A percentile compares a stretch with the other conserved stretches of the same genome.
phyloP scores from a whole-genome alignment of 2,113 vertebrate genomes.

The Coturnix japonica region DNA sequence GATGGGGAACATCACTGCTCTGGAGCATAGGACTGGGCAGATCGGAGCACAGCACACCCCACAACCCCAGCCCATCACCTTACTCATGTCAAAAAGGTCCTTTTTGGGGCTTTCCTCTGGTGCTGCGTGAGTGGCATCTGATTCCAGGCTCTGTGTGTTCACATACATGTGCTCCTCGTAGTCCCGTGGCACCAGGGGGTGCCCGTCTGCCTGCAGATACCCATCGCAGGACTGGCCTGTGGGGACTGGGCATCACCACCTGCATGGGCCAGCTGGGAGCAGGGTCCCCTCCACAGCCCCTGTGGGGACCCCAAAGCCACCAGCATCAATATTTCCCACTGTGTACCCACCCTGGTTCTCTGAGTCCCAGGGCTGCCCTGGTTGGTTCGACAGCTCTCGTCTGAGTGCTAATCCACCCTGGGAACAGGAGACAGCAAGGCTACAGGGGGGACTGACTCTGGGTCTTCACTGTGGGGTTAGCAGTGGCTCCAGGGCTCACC shows the following conservation, averaged over 20 bases:
- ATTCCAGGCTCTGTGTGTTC: conserved; percentile 89
- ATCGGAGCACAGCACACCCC: rapidly evolving
- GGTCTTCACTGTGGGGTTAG: rapidly evolving
- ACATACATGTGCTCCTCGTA: conserved; percentile 97
- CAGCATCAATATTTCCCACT: rapidly evolving
- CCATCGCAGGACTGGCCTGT: conserved; percentile 81
- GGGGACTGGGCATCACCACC: neutral
- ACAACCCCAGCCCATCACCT: neutral
- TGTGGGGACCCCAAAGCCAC: rapidly evolving
- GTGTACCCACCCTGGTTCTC: conserved; percentile 53
- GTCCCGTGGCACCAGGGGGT: conserved; percentile 78
- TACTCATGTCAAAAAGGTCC: conserved; percentile 98
- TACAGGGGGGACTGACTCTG: rapidly evolving
- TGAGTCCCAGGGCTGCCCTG: conserved; percentile 83
- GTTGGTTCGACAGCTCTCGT: conserved; percentile 73
- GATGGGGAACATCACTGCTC: rapidly evolving
- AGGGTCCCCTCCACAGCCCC: neutral
- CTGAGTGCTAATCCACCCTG: conserved; percentile 78
- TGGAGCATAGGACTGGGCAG: rapidly evolving
- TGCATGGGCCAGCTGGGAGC: neutral
- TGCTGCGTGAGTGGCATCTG: neutral
- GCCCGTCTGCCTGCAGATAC: conserved; percentile 88
- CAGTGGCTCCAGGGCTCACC: conserved; percentile 38
- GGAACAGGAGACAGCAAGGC: neutral
- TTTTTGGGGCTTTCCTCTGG: conserved; percentile 88